Evolutionary conservation across 2,888 invertebrate genomes (phyloP).

Genomic region (Trichogramma evanescens): DNA sequence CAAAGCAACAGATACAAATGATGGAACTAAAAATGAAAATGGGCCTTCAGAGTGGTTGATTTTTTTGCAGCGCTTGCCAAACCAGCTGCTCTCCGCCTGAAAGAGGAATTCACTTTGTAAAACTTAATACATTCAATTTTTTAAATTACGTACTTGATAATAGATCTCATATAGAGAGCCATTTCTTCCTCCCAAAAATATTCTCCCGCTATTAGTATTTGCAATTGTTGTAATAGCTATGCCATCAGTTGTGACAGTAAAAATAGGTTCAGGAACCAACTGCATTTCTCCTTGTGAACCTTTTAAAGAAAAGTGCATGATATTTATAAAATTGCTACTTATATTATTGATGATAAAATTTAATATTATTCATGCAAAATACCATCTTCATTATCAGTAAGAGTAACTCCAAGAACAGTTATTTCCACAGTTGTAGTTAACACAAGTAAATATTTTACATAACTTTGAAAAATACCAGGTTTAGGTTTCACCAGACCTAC

Average conservation of each 20-base stretch:
- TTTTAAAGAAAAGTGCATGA: conserved; percentile 11
- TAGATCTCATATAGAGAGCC: conserved; percentile 90
- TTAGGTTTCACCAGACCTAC: conserved; percentile 88
- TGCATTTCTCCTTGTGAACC: conserved; percentile 70
- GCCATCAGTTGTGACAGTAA: conserved; percentile 84
- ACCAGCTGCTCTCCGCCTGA: conserved; percentile 82
- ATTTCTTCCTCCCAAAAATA: conserved; percentile 92
- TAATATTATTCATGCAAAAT: conserved; percentile 12
- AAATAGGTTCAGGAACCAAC: conserved; percentile 89
- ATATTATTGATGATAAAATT: neutral
- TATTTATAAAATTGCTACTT: neutral
- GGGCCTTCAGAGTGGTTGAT: conserved; percentile 87
- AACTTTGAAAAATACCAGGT: conserved; percentile 77
- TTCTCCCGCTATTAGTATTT: conserved; percentile 75
- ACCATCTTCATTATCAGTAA: conserved; percentile 41
- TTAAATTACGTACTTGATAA: conserved; percentile 66
- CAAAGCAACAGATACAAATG: conserved; percentile 78
- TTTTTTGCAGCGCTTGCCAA: conserved; percentile 90
- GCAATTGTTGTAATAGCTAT: conserved; percentile 75
- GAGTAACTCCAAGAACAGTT: conserved; percentile 71
- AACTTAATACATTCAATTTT: neutral
- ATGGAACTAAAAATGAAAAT: conserved; percentile 81
- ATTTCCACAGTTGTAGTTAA: conserved; percentile 94
- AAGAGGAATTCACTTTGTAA: conserved; percentile 23
- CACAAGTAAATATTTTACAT: conserved; percentile 84